Conservation (phyloP, 2,113 vertebrate species). For the Sorex fumeus region DNA sequence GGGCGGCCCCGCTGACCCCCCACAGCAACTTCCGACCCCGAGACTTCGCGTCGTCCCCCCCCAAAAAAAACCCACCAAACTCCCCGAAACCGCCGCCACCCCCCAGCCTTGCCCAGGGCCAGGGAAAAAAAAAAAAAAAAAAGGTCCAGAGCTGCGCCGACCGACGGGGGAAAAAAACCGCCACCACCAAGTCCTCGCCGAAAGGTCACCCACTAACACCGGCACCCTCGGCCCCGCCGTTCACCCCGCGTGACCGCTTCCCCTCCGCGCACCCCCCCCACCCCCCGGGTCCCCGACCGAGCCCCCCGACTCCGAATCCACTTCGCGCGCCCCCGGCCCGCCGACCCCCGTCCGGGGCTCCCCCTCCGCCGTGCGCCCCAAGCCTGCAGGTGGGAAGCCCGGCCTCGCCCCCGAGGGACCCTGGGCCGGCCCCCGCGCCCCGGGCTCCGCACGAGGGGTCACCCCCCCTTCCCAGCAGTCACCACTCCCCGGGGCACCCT, state of each 20-base stretch:
- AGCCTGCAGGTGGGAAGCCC: conserved; percentile 57
- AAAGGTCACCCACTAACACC: conserved; percentile 68
- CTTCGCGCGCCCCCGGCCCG: conserved; percentile 15
- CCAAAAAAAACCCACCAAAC: too few species aligned
- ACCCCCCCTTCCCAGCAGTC: conserved; percentile 52
- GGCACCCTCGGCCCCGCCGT: not conserved
- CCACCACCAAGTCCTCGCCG: conserved; percentile 51
- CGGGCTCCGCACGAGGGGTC: not conserved
- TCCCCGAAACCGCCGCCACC: too few species aligned
- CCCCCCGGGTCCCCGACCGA: conserved; percentile 26
- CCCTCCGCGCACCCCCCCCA: not conserved
- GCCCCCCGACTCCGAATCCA: conserved; percentile 11
- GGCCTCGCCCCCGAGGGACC: conserved; percentile 5
- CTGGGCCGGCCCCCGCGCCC: not conserved
- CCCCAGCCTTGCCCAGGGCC: too few species aligned
- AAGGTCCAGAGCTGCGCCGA: too few species aligned
- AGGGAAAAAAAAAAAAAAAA: too few species aligned
- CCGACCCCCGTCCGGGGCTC: not conserved
- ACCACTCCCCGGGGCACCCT: conserved; percentile 59
- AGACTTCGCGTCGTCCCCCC: too few species aligned
- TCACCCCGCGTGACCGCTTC: not conserved
- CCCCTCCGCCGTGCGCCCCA: conserved; percentile 22
- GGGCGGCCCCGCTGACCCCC: too few species aligned
- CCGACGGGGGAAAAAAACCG: too few species aligned
- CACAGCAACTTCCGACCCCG: too few species aligned